phyloP scores from a whole-genome alignment of 1,140 invertebrate genomes.

The Gryon sp. region DNA sequence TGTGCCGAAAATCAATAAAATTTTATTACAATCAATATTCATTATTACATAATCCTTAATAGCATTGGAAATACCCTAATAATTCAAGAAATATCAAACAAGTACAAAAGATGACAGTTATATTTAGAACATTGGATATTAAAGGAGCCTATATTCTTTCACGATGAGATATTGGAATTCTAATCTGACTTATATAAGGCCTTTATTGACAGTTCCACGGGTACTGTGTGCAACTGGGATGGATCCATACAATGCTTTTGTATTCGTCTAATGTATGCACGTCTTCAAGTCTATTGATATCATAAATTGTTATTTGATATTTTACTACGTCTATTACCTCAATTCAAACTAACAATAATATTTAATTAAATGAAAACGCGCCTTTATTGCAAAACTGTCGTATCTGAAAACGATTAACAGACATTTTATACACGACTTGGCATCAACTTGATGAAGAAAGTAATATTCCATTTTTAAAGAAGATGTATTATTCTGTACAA shows the following conservation, averaged over 20 bases:
- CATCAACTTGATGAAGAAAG: no score
- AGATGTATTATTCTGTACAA: no score
- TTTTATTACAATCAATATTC: no score
- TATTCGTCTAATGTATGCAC: conserved; percentile 47
- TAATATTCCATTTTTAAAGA: no score
- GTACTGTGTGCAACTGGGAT: conserved; percentile 40
- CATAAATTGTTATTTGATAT: conserved; percentile 34
- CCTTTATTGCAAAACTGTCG: no score
- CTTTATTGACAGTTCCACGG: conserved; percentile 48
- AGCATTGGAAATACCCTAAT: no score
- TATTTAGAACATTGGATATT: conserved; percentile 34
- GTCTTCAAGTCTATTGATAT: conserved; percentile 28
- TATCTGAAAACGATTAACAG: no score
- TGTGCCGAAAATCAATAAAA: no score
- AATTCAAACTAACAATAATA: no score
- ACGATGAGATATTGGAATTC: conserved; percentile 53
- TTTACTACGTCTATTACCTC: conserved; percentile 3
- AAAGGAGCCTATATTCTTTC: conserved; percentile 36
- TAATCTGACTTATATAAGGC: conserved; percentile 53
- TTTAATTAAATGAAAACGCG: no score
- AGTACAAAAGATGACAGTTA: neutral
- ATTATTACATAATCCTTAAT: no score
- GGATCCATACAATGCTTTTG: conserved; percentile 46
- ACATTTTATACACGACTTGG: no score
- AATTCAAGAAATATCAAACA: neutral